Percentiles rank a stretch among this genome's conserved stretches.
Evolutionary conservation across 2,113 vertebrate species (phyloP).

Genomic region (Rhinogobius similis): DNA sequence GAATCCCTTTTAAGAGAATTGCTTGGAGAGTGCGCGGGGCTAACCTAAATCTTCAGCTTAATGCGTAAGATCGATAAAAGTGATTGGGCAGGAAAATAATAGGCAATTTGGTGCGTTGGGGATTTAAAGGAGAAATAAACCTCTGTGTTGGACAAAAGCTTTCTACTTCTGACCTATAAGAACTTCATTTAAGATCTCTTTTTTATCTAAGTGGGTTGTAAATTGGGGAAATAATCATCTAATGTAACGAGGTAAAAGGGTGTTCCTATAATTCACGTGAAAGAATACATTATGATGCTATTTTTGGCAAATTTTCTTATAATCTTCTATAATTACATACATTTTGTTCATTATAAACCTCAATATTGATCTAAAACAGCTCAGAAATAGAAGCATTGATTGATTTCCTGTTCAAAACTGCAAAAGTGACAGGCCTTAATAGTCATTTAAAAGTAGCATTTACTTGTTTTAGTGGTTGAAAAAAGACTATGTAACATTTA

Average conservation of each 20-base stretch:
- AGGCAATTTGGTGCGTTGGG: slow-evolving; percentile 49
- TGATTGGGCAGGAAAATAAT: slow-evolving; percentile 53
- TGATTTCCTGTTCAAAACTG: too few relatives aligned
- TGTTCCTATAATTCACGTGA: too few relatives aligned
- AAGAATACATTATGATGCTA: too few relatives aligned
- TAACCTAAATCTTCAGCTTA: slow-evolving; percentile 43
- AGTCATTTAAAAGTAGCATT: too few relatives aligned
- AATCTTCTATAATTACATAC: too few relatives aligned
- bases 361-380: too few relatives aligned
- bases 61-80: slow-evolving; percentile 44
- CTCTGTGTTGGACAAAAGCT: slow-evolving; percentile 37
- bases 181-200: slow-evolving; percentile 13
- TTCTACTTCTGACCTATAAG: slow-evolving; percentile 18
- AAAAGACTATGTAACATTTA: too few relatives aligned
- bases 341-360: too few relatives aligned
- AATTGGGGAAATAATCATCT: neutral
- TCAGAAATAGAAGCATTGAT: too few relatives aligned
- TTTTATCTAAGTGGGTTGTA: neutral
- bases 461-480: too few relatives aligned
- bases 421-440: too few relatives aligned
- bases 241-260: neutral
- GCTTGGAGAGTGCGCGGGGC: slow-evolving; percentile 21
- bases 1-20: slow-evolving; percentile 47
- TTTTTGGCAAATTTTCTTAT: too few relatives aligned
- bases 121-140: slow-evolving; percentile 35